These are phyloP conservation scores for Drosophila robusta DNA, from an alignment of 2,888 invertebrate species.

Conservation along the genomic window DNA sequence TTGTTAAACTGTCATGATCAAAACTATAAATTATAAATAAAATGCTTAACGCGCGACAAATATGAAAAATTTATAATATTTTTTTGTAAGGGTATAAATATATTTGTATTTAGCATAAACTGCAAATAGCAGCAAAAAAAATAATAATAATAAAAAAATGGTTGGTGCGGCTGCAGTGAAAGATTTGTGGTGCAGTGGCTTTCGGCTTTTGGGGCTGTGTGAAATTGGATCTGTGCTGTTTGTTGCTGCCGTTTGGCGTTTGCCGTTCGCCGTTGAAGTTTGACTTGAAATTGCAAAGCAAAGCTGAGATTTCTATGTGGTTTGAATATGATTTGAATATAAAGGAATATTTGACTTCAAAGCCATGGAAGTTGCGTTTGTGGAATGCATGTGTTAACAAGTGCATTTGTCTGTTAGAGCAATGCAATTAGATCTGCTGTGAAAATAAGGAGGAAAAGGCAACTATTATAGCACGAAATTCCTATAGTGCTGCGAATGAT, in stretches of 20 bases:
- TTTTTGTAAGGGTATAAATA: constrained; percentile 23
- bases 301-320: constrained; percentile 70
- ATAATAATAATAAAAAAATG: constrained; percentile 25
- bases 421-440: constrained; percentile 12
- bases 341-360: constrained; percentile 52
- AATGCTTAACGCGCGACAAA: no score
- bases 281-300: constrained; percentile 51
- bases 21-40: no score
- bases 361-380: constrained; percentile 13
- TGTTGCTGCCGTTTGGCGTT: constrained; percentile 18
- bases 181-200: constrained; percentile 69
- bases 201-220: constrained; percentile 50
- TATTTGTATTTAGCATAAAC: constrained; percentile 10
- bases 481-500: neutral
- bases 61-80: neutral
- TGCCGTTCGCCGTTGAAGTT: constrained; percentile 51
- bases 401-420: constrained; percentile 18
- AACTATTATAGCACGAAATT: no score
- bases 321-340: constrained; percentile 58
- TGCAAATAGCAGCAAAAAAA: constrained; percentile 16
- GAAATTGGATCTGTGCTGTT: constrained; percentile 62
- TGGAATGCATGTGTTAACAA: constrained; percentile 33
- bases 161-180: constrained; percentile 57
- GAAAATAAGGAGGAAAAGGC: neutral
- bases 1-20: no score